phyloP scores from a whole-genome alignment of 1,140 invertebrate genomes.

The Cephus cinctus region DNA sequence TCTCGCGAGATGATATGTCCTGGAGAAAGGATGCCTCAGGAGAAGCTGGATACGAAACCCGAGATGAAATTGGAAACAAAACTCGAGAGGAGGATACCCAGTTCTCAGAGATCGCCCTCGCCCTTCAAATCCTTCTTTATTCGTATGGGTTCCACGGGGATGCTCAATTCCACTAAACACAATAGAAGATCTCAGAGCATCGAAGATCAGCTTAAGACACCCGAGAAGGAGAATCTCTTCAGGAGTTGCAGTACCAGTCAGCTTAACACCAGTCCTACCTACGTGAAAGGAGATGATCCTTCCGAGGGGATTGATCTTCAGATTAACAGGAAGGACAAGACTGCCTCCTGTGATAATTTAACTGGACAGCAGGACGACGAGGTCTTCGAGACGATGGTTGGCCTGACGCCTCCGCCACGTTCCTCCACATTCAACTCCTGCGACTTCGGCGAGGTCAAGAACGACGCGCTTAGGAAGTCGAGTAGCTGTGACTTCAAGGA shows the following conservation, averaged over 20 bases:
- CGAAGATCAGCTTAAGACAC: constrained; percentile 31
- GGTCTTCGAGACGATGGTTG: constrained; percentile 14
- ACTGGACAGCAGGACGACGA: constrained; percentile 22
- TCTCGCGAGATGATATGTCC: constrained; percentile 58
- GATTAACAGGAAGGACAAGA: constrained; percentile 52
- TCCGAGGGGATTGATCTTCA: constrained; percentile 72
- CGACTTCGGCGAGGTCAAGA: constrained; percentile 37
- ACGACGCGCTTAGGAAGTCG: constrained; percentile 40
- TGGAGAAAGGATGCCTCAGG: constrained; percentile 28
- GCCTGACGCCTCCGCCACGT: constrained; percentile 5
- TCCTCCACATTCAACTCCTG: constrained; percentile 36
- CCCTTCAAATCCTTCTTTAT: constrained; percentile 73
- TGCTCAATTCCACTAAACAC: constrained; percentile 64
- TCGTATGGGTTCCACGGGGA: constrained; percentile 73
- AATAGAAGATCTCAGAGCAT: constrained; percentile 48
- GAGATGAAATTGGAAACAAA: constrained; percentile 50
- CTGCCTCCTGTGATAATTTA: constrained; percentile 49
- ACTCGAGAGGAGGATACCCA: constrained; percentile 51
- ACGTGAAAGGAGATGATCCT: constrained; percentile 76
- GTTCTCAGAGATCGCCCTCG: constrained; percentile 60
- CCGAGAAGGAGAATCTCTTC: constrained; percentile 62
- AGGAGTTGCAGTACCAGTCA: constrained; percentile 76
- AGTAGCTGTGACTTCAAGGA: constrained; percentile 51
- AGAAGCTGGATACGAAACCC: constrained; percentile 44
- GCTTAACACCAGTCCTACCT: constrained; percentile 65